These are phyloP conservation scores for Helicolenus hilgendorfi DNA, from an alignment of 2,797 vertebrate species.

Conservation along the genomic window DNA sequence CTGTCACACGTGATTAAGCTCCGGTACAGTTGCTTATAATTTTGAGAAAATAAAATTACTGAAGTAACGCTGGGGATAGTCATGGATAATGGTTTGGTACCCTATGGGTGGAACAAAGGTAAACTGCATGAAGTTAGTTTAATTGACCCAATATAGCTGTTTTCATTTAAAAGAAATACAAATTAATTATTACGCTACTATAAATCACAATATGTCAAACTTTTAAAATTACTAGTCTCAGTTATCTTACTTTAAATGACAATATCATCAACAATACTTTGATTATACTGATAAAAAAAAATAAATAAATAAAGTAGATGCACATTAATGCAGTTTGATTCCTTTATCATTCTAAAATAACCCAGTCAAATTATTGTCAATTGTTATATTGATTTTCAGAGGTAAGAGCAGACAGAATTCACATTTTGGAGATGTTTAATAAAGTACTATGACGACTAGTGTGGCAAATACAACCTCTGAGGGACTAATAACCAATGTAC, in stretches of 20 bases:
- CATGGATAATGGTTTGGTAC: neutral
- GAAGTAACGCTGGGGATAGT: neutral
- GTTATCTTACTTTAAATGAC: neutral
- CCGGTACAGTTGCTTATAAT: fast-evolving
- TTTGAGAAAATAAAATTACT: neutral
- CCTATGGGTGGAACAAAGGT: neutral
- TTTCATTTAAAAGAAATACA: neutral
- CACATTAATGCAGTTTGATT: neutral
- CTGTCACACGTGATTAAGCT: neutral
- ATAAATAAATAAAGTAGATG: neutral
- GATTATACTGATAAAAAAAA: no score
- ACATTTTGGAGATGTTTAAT: neutral
- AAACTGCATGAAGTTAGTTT: neutral
- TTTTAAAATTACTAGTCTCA: neutral
- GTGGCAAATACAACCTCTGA: constrained; percentile 8
- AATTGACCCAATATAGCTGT: neutral
- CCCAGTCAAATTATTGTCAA: neutral
- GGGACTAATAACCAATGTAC: constrained; percentile 15
- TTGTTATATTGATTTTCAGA: neutral
- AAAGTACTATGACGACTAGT: neutral
- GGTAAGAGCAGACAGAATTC: neutral
- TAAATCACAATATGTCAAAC: neutral
- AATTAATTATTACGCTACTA: neutral
- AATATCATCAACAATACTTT: neutral
- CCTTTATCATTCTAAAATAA: neutral